phyloP scores from a whole-genome alignment of 2,888 invertebrate species.

The Sphaerophoria rueppellii region DNA sequence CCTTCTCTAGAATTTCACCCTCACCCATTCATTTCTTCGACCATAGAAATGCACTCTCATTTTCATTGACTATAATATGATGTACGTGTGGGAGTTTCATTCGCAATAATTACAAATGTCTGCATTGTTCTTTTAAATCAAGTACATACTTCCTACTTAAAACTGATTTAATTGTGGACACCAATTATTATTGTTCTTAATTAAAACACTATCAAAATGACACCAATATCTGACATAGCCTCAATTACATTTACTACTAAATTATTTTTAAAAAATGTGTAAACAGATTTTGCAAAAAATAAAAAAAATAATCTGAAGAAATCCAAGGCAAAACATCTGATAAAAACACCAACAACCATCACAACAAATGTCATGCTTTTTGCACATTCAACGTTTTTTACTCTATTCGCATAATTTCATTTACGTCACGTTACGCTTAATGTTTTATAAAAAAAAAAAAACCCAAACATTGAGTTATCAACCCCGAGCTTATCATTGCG shows the following conservation, averaged over 20 bases:
- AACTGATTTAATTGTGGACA: slow-evolving; percentile 4
- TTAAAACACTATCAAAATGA: neutral
- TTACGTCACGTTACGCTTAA: slow-evolving; percentile 38
- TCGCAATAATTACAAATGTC: slow-evolving; percentile 1
- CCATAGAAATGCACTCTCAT: too few species aligned
- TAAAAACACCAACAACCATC: slow-evolving; percentile 20
- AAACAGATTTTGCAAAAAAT: too few species aligned
- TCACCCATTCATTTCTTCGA: neutral
- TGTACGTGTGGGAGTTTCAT: slow-evolving; percentile 25
- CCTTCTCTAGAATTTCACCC: slow-evolving; percentile 16
- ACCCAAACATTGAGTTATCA: slow-evolving; percentile 53
- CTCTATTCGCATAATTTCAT: neutral
- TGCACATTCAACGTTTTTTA: slow-evolving; percentile 41
- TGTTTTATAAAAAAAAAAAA: slow-evolving; percentile 9
- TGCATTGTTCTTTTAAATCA: slow-evolving; percentile 25
- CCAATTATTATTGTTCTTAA: neutral
- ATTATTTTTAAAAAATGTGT: too few species aligned
- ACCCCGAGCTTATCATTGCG: slow-evolving; percentile 40
- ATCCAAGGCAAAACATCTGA: too few species aligned
- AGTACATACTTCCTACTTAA: slow-evolving; percentile 44
- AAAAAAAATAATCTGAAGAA: too few species aligned
- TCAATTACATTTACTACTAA: neutral
- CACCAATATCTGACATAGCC: neutral
- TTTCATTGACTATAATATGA: too few species aligned
- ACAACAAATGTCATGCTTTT: neutral